phyloP scores from a whole-genome alignment of 1,140 invertebrate species.

The Rhagoletis zephyria region DNA sequence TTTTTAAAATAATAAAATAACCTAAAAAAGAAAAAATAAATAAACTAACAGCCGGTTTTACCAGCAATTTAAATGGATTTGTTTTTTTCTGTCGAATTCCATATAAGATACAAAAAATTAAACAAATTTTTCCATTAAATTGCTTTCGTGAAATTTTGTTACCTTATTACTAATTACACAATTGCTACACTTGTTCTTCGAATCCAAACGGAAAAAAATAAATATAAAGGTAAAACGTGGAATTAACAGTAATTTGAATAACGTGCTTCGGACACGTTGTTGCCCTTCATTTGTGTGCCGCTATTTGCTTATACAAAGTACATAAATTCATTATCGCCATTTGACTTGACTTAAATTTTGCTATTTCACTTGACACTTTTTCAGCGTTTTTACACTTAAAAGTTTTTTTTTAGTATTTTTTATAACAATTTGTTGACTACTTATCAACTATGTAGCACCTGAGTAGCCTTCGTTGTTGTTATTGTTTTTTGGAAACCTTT shows the following conservation, averaged over 20 bases:
- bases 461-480: not conserved
- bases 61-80: no score
- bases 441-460: constrained; percentile 30
- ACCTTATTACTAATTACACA: not conserved
- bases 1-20: no score
- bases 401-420: not conserved
- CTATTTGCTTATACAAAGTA: not conserved
- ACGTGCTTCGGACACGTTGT: constrained; percentile 29
- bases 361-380: constrained; percentile 37
- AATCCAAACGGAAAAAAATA: not conserved
- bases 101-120: no score
- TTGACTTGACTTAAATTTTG: constrained; percentile 18
- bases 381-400: not conserved
- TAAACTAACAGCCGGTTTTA: no score
- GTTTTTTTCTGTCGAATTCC: no score
- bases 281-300: constrained; percentile 25
- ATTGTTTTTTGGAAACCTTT: not conserved
- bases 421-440: constrained; percentile 26
- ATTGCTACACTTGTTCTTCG: not conserved
- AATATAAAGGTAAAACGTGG: not conserved
- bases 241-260: constrained; percentile 21
- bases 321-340: not conserved
- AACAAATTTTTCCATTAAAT: no score
- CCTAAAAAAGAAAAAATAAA: no score
- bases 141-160: no score